Base-by-base conservation (phyloP, 2,888 invertebrate species). In the Scaptomyza parva region DNA sequence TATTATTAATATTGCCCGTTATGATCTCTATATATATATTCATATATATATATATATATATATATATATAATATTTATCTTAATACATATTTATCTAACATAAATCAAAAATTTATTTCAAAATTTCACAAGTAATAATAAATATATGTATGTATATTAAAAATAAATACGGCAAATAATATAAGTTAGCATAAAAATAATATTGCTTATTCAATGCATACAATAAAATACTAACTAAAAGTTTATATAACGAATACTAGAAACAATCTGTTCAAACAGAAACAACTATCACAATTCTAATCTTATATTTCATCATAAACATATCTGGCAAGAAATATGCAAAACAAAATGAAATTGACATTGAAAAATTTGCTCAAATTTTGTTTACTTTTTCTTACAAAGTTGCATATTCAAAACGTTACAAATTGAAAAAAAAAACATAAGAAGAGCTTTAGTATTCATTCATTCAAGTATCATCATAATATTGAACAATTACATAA, bases 211-310 rank as follows among this genome's bases (percentile, higher is more conserved):
- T 35, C 28, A 30, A 37, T 17, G 48, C 37, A 47, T 52, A 43
- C 28, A 30, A 28, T 3, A 14, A 14, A 35, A 35, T 5, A 35
- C 4, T 14, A 58, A 58, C 28, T n/a, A 30, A 53, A 54, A 6
- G 11, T 43, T 47, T 35, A 43, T 41, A 24, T 43, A 57, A 53
- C 50, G 65, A 60, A 54, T 60, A 70, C 70, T 57, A 58, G 37
- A 50, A 45, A 39, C 45, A 51, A 40, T 52, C 40, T n/a, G 37
- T 50, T 44, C 41, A 37, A 55, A 67, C 48, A 67, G 67, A 76
- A 76, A 71, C 54, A 67, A 43, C 61, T 76, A 74, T 74, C 74
- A 74, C 74, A 74, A 74, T 57, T 62, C 67, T 60, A 57, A n/a
- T n/a, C n/a, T n/a, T n/a, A n/a, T n/a, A n/a, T n/a, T n/a, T 67